A percentile compares a stretch with the other conserved stretches of the same genome.
Evolutionary conservation across 2,888 invertebrate species (phyloP).

Genomic region (Phengaris arion): DNA sequence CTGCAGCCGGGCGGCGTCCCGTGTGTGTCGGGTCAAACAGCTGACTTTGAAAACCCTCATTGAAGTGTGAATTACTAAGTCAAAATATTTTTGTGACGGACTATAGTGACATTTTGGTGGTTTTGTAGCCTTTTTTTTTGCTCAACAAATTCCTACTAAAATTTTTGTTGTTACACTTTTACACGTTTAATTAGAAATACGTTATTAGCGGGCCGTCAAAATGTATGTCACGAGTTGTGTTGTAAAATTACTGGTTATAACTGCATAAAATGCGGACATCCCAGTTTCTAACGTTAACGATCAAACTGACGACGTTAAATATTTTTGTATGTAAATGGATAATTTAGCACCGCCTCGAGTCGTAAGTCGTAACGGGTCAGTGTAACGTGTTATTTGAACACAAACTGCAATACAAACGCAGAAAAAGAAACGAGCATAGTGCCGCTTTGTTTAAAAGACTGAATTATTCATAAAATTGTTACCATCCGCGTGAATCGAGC

Average conservation of each 20-base stretch:
- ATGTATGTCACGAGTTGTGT: slow-evolving; percentile 5
- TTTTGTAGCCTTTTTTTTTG: slow-evolving; percentile 2
- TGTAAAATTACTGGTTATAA: neutral
- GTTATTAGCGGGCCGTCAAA: slow-evolving; percentile 1
- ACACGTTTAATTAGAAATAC: neutral
- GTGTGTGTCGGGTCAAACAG: too few species aligned
- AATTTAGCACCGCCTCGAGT: neutral
- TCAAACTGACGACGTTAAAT: slow-evolving; percentile 5
- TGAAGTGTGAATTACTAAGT: slow-evolving; percentile 13
- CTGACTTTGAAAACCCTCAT: neutral
- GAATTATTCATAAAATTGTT: slow-evolving; percentile 8
- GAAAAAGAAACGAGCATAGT: slow-evolving; percentile 10
- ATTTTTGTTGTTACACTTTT: neutral
- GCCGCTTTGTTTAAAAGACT: slow-evolving; percentile 17
- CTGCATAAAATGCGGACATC: slow-evolving; percentile 5
- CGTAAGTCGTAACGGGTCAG: neutral
- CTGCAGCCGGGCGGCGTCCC: neutral
- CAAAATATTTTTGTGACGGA: neutral
- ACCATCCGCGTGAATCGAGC: neutral
- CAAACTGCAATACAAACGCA: neutral
- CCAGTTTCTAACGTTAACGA: slow-evolving; percentile 11
- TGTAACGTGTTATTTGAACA: neutral
- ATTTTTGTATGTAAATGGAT: slow-evolving; percentile 12
- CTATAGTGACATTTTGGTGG: slow-evolving; percentile 12
- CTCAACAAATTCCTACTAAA: slow-evolving; percentile 10